phyloP scores from a whole-genome alignment of 23 tunicate species.

The Botrylloides violaceus region DNA sequence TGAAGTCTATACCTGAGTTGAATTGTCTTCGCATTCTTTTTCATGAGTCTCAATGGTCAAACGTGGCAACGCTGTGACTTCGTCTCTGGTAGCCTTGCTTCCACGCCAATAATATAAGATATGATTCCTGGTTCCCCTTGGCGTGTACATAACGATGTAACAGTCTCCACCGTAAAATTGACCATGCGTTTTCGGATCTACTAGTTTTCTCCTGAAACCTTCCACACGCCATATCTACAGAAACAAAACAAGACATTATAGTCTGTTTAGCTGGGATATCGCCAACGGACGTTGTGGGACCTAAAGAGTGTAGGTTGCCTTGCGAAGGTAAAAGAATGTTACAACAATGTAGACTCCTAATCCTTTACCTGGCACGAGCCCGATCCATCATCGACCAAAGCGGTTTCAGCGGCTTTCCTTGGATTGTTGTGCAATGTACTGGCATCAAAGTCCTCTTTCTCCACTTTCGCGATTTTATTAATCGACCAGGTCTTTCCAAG shows the following conservation, averaged over 20 bases:
- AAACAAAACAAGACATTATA: no score
- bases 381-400: slow-evolving; percentile 87
- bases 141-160: slow-evolving; percentile 85
- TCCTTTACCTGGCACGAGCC: slow-evolving; percentile 58
- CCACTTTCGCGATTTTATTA: slow-evolving; percentile 86
- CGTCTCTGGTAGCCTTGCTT: slow-evolving; percentile 63
- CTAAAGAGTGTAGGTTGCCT: no score
- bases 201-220: slow-evolving; percentile 42
- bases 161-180: slow-evolving; percentile 97
- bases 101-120: slow-evolving; percentile 96
- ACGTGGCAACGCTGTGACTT: slow-evolving; percentile 80
- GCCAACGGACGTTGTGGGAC: no score
- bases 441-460: slow-evolving; percentile 94
- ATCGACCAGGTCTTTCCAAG: slow-evolving; percentile 80
- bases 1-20: slow-evolving; percentile 71
- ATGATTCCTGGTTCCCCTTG: slow-evolving; percentile 39
- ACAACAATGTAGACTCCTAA: no score
- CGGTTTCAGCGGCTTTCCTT: slow-evolving; percentile 82
- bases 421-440: slow-evolving; percentile 84
- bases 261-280: no score
- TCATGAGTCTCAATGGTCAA: slow-evolving; percentile 72
- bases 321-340: no score
- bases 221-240: slow-evolving; percentile 90
- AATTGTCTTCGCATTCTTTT: slow-evolving; percentile 71
- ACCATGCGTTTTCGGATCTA: slow-evolving; percentile 44